Evolutionary conservation across 37 sponge, comb jelly and placozoan genomes (phyloP).

Genomic region (Amphimedon queenslandica): DNA sequence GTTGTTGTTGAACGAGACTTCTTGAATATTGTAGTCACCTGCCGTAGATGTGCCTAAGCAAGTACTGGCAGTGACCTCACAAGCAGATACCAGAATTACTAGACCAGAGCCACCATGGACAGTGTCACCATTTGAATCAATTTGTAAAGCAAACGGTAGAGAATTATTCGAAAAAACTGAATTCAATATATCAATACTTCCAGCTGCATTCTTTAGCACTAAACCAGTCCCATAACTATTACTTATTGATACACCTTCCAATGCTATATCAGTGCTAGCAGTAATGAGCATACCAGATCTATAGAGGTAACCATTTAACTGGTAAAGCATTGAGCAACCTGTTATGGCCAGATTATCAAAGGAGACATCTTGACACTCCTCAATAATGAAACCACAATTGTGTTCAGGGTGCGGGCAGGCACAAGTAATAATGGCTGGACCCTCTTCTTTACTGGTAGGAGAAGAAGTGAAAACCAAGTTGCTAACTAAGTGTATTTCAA

Average conservation of each 20-base stretch:
- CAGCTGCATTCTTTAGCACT: background rate
- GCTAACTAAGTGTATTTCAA: too few species aligned
- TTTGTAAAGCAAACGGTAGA: background rate
- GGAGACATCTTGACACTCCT: too few species aligned
- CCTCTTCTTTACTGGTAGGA: too few species aligned
- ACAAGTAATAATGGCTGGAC: too few species aligned
- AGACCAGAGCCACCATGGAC: background rate
- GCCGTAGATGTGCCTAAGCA: background rate
- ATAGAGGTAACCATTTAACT: background rate
- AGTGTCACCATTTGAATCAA: background rate
- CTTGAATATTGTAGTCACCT: slow-evolving; percentile 55
- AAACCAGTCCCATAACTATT: background rate
- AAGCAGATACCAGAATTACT: background rate
- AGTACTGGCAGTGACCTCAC: background rate
- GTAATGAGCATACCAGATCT: background rate
- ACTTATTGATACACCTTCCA: background rate
- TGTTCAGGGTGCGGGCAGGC: too few species aligned
- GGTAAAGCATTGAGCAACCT: too few species aligned
- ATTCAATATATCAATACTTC: background rate
- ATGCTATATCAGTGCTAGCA: background rate
- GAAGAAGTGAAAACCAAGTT: too few species aligned
- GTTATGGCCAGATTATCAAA: too few species aligned
- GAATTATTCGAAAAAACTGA: background rate
- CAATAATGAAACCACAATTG: too few species aligned
- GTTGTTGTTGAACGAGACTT: slow-evolving; percentile 72